A percentile compares a stretch with the other conserved stretches of the same genome.
Conservation (phyloP, 2,888 invertebrate species). For the Merodon equestris region DNA sequence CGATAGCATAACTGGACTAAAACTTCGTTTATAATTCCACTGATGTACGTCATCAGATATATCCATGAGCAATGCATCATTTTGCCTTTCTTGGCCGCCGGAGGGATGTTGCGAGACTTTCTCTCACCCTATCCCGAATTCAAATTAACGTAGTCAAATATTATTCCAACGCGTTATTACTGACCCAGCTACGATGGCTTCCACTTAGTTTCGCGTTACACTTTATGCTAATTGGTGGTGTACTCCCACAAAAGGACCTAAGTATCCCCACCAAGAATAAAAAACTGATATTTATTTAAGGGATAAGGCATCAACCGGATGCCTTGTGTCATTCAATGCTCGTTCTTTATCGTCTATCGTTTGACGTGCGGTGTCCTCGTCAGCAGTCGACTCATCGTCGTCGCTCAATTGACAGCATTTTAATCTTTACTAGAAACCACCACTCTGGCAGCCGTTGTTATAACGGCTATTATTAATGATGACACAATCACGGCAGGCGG, state of each 20-base stretch:
- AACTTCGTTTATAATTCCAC: slow-evolving; percentile 44
- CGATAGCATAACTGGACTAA: slow-evolving; percentile 27
- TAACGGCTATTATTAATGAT: slow-evolving; percentile 57
- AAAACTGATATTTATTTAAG: no score
- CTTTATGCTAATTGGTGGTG: slow-evolving; percentile 56
- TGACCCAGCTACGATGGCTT: neutral
- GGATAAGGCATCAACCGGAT: no score
- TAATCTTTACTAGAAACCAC: slow-evolving; percentile 40
- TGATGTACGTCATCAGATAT: slow-evolving; percentile 3
- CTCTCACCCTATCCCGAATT: slow-evolving; percentile 20
- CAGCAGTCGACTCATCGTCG: no score
- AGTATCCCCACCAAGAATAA: no score
- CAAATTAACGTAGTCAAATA: slow-evolving; percentile 37
- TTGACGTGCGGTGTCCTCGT: no score
- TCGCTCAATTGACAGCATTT: slow-evolving; percentile 22
- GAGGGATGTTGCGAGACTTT: slow-evolving; percentile 7
- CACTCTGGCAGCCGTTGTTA: slow-evolving; percentile 49
- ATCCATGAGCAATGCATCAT: slow-evolving; percentile 46
- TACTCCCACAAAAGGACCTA: neutral
- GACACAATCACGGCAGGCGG: slow-evolving; percentile 27
- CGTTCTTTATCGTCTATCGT: no score
- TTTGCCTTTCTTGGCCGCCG: slow-evolving; percentile 32
- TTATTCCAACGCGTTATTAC: slow-evolving; percentile 31
- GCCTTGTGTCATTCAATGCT: no score
- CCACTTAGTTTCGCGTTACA: no score